phyloP scores from a whole-genome alignment of 2,113 vertebrate genomes.

The Pipra filicauda region DNA sequence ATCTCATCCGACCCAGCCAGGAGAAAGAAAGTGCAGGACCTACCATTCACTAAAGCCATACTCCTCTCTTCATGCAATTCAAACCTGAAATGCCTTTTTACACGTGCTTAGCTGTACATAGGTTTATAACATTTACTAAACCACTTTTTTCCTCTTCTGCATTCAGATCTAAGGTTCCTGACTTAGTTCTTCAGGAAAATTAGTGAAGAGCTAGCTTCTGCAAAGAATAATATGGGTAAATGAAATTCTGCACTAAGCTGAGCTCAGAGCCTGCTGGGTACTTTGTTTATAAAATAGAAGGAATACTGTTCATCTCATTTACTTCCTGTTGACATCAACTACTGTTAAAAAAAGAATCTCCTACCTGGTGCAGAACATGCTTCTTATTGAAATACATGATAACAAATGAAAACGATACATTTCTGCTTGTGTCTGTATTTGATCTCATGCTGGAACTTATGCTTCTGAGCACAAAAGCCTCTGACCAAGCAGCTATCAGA shows the following conservation, averaged over 20 bases:
- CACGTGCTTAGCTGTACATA: not conserved
- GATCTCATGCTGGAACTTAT: not conserved
- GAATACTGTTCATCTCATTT: not conserved
- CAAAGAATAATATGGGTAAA: not conserved
- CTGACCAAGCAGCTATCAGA: not conserved
- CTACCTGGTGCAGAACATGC: not conserved
- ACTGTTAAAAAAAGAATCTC: not conserved
- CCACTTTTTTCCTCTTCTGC: not conserved
- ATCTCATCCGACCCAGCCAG: not conserved
- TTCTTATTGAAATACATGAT: not conserved
- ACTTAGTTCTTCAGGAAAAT: not conserved
- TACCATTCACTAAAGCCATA: fast-evolving
- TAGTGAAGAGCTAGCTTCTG: not conserved
- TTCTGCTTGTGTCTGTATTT: not conserved
- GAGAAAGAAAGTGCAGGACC: not conserved
- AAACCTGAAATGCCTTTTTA: not conserved
- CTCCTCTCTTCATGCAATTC: not conserved
- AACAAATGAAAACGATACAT: not conserved
- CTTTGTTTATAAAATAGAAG: not conserved
- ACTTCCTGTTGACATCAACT: not conserved
- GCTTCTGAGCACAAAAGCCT: not conserved
- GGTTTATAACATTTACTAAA: not conserved
- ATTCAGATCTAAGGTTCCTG: not conserved
- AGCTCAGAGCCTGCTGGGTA: not conserved
- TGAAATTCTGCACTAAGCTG: not conserved